These are phyloP conservation scores for Phorcus lineatus DNA, from an alignment of 2,888 invertebrate genomes.

Conservation along the genomic window DNA sequence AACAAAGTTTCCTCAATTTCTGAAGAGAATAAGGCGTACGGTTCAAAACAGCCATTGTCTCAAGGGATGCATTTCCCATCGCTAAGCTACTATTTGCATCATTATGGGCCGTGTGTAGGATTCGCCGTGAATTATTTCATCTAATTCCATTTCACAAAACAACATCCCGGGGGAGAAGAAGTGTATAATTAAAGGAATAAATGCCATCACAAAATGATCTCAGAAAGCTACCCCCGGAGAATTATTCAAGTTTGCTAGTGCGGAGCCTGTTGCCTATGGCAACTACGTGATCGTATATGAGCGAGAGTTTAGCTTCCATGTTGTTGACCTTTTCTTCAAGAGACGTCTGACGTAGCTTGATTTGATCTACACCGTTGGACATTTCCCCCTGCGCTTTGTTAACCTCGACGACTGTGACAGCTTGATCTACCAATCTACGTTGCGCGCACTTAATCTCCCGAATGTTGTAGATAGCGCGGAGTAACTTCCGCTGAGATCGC, in stretches of 20 bases:
- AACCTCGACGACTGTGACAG: constrained; percentile 67
- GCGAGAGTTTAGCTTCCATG: constrained; percentile 27
- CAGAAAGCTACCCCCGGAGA: no score
- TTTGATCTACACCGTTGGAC: constrained; percentile 39
- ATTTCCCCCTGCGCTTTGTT: constrained; percentile 58
- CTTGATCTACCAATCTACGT: constrained; percentile 63
- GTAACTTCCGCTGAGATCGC: constrained; percentile 66
- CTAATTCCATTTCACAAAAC: no score
- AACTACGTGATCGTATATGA: constrained; percentile 35
- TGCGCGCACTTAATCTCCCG: constrained; percentile 73
- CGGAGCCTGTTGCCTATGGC: constrained; percentile 2
- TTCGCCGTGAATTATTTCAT: no score
- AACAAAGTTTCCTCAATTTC: no score
- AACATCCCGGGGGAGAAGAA: no score
- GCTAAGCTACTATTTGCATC: no score
- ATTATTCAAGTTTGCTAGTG: background rate
- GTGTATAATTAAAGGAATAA: no score
- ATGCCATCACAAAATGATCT: no score
- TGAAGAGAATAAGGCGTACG: no score
- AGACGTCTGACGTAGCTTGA: constrained; percentile 48
- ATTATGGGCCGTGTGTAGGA: no score
- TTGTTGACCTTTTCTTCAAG: constrained; percentile 52
- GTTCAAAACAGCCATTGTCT: no score
- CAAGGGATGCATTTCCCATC: no score
- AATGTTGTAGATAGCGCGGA: constrained; percentile 72